A percentile compares a stretch with the other conserved stretches of the same genome.
phyloP scores from a whole-genome alignment of 2,113 vertebrate genomes.

The Clarias magur region DNA sequence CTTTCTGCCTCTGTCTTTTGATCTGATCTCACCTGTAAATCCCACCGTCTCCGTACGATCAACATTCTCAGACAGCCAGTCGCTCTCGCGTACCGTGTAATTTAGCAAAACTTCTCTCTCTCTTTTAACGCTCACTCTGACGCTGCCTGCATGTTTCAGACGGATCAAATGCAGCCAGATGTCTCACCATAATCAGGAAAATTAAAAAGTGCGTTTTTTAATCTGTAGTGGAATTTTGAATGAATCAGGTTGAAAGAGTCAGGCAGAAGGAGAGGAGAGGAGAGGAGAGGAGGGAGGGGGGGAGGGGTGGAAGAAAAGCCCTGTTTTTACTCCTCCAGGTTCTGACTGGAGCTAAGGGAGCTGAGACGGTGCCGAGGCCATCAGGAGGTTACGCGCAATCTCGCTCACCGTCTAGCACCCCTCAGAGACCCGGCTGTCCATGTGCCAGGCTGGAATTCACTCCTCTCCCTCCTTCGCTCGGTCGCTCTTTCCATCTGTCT shows the following conservation, averaged over 20 bases:
- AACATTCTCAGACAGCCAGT: slow-evolving; percentile 43
- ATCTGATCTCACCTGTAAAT: slow-evolving; percentile 36
- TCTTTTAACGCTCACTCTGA: background rate
- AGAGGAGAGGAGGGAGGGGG: background rate
- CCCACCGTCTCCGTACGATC: slow-evolving; percentile 30
- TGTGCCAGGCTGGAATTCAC: slow-evolving; percentile 28
- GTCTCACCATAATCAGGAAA: slow-evolving; percentile 11
- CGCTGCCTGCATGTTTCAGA: background rate
- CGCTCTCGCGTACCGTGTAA: slow-evolving; percentile 26
- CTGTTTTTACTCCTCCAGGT: background rate
- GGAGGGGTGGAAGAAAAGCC: background rate
- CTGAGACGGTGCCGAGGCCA: slow-evolving; percentile 14
- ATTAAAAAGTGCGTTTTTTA: background rate
- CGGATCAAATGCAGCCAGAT: background rate
- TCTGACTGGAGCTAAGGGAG: background rate
- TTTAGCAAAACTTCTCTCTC: slow-evolving; percentile 9
- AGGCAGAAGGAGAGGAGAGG: background rate
- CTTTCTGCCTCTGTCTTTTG: slow-evolving; percentile 22
- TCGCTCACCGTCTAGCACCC: slow-evolving; percentile 17
- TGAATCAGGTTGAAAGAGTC: slow-evolving; percentile 15
- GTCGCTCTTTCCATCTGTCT: slow-evolving; percentile 23
- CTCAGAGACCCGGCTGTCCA: background rate
- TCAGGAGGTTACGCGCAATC: slow-evolving; percentile 2
- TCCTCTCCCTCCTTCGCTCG: background rate
- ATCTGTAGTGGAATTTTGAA: background rate